Conservation (phyloP, 1,140 invertebrate species). For the Neocloeon triangulifer region DNA sequence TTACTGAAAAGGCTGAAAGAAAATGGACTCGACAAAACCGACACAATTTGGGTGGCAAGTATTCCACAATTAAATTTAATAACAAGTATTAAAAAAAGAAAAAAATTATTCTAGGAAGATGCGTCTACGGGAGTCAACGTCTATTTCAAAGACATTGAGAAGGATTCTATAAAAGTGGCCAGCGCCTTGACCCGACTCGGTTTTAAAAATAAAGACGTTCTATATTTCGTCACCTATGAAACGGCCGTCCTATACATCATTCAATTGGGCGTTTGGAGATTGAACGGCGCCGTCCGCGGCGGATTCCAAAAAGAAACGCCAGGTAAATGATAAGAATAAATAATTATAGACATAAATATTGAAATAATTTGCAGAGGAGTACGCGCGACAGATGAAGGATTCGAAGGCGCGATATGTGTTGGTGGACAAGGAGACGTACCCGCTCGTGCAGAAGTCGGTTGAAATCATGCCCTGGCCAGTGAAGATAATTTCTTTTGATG, state of each 20-base stretch:
- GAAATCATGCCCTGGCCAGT: background rate
- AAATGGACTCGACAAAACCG: too few species aligned
- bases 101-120: conserved; percentile 1
- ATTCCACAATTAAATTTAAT: too few species aligned
- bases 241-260: background rate
- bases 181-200: background rate
- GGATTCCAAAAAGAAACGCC: background rate
- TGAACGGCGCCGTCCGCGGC: background rate
- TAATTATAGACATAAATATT: too few species aligned
- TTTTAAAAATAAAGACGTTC: background rate
- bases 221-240: conserved; percentile 2
- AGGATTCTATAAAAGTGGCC: background rate
- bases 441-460: background rate
- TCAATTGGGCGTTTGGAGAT: conserved; percentile 1
- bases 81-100: too few species aligned
- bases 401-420: background rate
- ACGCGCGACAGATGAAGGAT: background rate
- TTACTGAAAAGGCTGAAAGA: too few species aligned
- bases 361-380: conserved; percentile 1
- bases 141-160: background rate
- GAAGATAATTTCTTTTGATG: background rate
- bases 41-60: too few species aligned
- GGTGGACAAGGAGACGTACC: background rate
- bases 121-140: background rate
- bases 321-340: too few species aligned